Evolutionary conservation across 1,140 invertebrate species (phyloP), one percentile per base, ranked within the genome.

Genomic region (Euwallacea similis): DNA sequence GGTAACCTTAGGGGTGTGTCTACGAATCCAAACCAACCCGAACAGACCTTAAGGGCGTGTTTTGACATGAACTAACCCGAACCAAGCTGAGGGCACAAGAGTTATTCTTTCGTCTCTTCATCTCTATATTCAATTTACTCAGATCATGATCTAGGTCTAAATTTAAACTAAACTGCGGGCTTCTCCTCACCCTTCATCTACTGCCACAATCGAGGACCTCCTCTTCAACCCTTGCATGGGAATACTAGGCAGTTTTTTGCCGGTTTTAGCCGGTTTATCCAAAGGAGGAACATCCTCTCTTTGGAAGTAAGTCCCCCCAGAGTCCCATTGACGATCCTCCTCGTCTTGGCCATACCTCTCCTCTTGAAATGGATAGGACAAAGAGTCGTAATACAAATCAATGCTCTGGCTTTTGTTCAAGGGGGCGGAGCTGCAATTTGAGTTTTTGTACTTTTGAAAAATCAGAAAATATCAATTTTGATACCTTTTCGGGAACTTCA

Each of bases 321-420:
- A 88, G 74, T 90, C 87, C 88, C 89, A 91, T 76, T 89, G 88
- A 47, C 87, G 83, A 73, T 90, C 86, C 72, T 90, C 87, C 59
- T 90, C 88, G 72, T 89, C 87, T 63, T 85, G 85, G 7, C 86
- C 85, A 78, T 88, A 88, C 53, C 86, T 86, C 58, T 83, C 80
- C 42, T 81, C 78, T 76, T 84, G 85, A 72, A 83, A 86, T 7
- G 82, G 82, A 73, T 84, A 85, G 68, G 85, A 84, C 6, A 74
- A 50, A 50, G 78, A 81, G 75, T 87, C 86, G 74, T 79, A 86
- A 75, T 83, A 87, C 79, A 86, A 85, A 54, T 87, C 86, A 59
- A 62, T 75, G 71, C 77, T 78, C 68, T 72, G 73, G 44, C 75
- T 76, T 60, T 75, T 75, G 44, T 77, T 76, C 63, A 76, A 75